Evolutionary conservation across 2,797 vertebrate genomes (phyloP).

Genomic region (Pelochelys cantorii): DNA sequence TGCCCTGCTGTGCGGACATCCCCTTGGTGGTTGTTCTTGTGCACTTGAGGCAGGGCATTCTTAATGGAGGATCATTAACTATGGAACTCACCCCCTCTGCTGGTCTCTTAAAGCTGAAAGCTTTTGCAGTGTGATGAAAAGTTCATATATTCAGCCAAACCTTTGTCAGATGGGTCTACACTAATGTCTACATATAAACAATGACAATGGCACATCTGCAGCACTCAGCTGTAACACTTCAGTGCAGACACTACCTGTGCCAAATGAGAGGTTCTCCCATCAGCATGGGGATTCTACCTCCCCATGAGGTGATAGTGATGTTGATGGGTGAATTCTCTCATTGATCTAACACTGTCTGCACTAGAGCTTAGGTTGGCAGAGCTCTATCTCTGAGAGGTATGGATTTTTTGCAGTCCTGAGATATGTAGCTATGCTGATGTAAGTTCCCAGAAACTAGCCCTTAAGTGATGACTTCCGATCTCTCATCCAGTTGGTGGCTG

Average conservation of each 20-base stretch:
- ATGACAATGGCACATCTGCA: not conserved
- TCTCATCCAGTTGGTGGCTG: not conserved
- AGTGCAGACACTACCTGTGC: not conserved
- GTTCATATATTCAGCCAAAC: not conserved
- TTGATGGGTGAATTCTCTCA: not conserved
- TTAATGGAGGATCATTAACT: not conserved
- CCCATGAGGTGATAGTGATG: not conserved
- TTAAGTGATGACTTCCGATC: not conserved
- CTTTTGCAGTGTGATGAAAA: not conserved
- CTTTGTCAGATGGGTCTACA: accelerated
- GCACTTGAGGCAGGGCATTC: not conserved
- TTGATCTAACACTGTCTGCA: not conserved
- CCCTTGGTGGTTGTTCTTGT: accelerated
- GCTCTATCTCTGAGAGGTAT: not conserved
- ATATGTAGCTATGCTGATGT: not conserved
- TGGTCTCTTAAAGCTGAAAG: not conserved
- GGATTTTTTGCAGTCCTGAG: not conserved
- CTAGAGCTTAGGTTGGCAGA: not conserved
- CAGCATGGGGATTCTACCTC: not conserved
- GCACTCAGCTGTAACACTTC: not conserved
- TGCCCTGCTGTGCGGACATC: too few species aligned
- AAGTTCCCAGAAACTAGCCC: not conserved
- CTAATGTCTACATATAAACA: not conserved
- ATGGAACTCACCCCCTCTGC: constrained; percentile 64
- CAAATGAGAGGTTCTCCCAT: not conserved